Evolutionary conservation across 2,797 vertebrate species (phyloP).

Genomic region (Pogonophryne albipinna): DNA sequence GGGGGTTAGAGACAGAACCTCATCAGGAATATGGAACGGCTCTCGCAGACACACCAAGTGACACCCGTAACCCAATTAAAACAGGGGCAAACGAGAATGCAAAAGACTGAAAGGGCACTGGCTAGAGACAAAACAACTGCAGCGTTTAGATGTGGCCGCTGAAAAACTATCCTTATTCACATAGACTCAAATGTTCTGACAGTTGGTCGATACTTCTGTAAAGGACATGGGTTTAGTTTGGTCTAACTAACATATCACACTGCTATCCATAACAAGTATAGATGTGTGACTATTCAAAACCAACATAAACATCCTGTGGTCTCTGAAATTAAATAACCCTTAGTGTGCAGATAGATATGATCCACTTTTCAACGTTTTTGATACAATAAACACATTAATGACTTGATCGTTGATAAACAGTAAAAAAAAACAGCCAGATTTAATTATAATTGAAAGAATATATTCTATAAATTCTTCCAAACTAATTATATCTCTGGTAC

Average conservation of each 20-base stretch:
- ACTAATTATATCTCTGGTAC: constrained; percentile 69
- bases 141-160: constrained; percentile 10
- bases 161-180: constrained; percentile 11
- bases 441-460: constrained; percentile 64
- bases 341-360: not conserved
- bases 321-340: not conserved
- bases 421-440: constrained; percentile 20
- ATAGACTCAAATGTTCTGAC: constrained; percentile 7
- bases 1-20: constrained; percentile 59
- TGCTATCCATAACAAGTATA: no score
- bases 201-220: not conserved
- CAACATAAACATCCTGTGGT: not conserved
- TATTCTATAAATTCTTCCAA: constrained; percentile 50
- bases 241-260: no score
- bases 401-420: constrained; percentile 56
- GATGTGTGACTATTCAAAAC: not conserved
- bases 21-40: constrained; percentile 70
- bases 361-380: constrained; percentile 18
- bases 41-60: constrained; percentile 56
- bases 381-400: constrained; percentile 31
- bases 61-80: constrained; percentile 69
- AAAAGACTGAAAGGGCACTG: constrained; percentile 25
- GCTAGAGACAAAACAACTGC: constrained; percentile 8
- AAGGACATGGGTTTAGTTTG: not conserved
- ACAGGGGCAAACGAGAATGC: constrained; percentile 48